Percentiles rank a stretch among this genome's conserved stretches.
phyloP scores from a whole-genome alignment of 2,888 invertebrate genomes.

The Eudasyphora cyanicolor region DNA sequence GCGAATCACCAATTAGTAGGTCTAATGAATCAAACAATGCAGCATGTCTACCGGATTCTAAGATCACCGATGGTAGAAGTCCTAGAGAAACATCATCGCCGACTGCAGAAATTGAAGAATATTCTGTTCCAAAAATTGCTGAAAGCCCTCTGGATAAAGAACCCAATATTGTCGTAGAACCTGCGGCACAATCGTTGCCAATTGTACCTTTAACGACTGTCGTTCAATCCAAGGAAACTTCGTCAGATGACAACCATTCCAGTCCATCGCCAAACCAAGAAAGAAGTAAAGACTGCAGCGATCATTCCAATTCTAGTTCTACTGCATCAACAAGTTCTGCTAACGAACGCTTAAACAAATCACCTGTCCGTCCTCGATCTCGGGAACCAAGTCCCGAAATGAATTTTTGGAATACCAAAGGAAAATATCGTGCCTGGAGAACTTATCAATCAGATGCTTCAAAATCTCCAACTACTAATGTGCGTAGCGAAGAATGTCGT shows the following conservation, averaged over 20 bases:
- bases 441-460: not conserved
- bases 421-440: not conserved
- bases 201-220: too few species aligned
- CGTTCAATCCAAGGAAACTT: not conserved
- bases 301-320: not conserved
- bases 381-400: constrained; percentile 6
- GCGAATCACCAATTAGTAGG: not conserved
- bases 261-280: not conserved
- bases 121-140: not conserved
- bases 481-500: not conserved
- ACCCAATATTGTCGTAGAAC: too few species aligned
- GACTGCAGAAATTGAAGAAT: not conserved
- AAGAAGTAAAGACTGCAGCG: not conserved
- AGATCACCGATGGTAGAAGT: too few species aligned
- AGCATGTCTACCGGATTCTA: not conserved
- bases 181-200: too few species aligned
- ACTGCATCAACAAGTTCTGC: not conserved
- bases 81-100: not conserved
- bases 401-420: constrained; percentile 16
- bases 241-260: not conserved
- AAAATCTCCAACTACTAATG: not conserved
- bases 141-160: too few species aligned
- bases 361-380: not conserved
- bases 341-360: not conserved
- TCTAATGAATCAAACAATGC: too few species aligned